These are phyloP conservation scores for Emmelina monodactyla DNA, from an alignment of 2,888 invertebrate species.

Conservation along the genomic window DNA sequence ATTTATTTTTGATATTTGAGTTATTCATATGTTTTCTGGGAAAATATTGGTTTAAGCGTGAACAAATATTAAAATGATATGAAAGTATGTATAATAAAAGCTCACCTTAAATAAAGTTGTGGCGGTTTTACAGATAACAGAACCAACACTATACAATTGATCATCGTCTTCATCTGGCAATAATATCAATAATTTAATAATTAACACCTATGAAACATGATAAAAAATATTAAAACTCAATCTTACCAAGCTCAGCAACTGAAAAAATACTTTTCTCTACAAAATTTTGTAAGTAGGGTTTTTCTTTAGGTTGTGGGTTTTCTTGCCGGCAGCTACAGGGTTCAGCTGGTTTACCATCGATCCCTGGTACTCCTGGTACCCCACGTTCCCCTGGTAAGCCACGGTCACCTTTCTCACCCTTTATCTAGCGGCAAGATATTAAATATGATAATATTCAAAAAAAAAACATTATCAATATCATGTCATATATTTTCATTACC, in stretches of 20 bases:
- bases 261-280: conserved; percentile 15
- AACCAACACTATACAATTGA: conserved; percentile 30
- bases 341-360: conserved; percentile 10
- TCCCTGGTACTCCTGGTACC: conserved; percentile 23
- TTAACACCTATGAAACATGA: not conserved
- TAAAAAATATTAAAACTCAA: too few species aligned
- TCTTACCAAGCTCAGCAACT: conserved; percentile 14
- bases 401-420: conserved; percentile 38
- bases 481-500: not conserved
- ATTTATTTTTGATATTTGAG: too few species aligned
- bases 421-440: conserved; percentile 25
- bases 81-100: too few species aligned
- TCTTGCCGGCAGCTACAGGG: conserved; percentile 2
- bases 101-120: too few species aligned
- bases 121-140: too few species aligned
- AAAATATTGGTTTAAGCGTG: too few species aligned
- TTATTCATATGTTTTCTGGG: too few species aligned
- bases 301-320: conserved; percentile 38
- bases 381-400: conserved; percentile 31
- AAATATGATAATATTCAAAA: not conserved
- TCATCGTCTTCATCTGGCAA: conserved; percentile 26
- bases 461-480: not conserved
- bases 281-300: conserved; percentile 22
- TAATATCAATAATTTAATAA: conserved; percentile 15
- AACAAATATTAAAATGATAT: too few species aligned